A percentile compares a stretch with the other conserved stretches of the same genome.
Evolutionary conservation across 2,888 invertebrate species (phyloP).

Genomic region (Sphecodes monilicornis): DNA sequence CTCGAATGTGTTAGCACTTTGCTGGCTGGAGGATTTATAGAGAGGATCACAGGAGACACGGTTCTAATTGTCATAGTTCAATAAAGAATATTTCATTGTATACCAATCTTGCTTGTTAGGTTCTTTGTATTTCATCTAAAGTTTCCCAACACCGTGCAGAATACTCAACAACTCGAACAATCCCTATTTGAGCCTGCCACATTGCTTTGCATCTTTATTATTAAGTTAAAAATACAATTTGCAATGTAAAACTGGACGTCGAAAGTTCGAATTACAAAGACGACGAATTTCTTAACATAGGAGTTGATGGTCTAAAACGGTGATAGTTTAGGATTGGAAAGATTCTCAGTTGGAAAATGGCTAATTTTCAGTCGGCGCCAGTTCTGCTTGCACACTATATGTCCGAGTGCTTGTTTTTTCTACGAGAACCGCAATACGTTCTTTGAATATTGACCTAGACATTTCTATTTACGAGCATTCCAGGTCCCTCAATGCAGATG

Average conservation of each 20-base stretch:
- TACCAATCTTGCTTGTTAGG: no score
- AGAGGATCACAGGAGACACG: no score
- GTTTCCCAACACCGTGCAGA: no score
- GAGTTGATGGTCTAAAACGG: not conserved
- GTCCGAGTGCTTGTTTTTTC: not conserved
- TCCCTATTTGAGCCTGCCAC: no score
- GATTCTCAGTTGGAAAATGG: not conserved
- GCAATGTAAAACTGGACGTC: not conserved
- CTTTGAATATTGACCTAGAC: constrained; percentile 59
- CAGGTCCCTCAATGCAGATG: constrained; percentile 16
- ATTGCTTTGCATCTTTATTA: not conserved
- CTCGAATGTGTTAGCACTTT: no score
- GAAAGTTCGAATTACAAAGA: not conserved
- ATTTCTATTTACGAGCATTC: constrained; percentile 50
- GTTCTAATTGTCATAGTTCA: no score
- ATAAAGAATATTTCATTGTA: no score
- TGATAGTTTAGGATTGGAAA: not conserved
- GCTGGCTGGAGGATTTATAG: no score
- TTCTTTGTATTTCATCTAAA: no score
- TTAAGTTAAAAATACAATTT: not conserved
- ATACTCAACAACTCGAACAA: no score
- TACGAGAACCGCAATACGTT: constrained; percentile 12
- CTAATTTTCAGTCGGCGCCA: not conserved
- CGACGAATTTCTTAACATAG: not conserved
- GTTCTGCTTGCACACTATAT: not conserved